Percentiles rank a stretch among this genome's conserved stretches.
Conservation (phyloP, 2,888 invertebrate species). For the Oligia strigilis region DNA sequence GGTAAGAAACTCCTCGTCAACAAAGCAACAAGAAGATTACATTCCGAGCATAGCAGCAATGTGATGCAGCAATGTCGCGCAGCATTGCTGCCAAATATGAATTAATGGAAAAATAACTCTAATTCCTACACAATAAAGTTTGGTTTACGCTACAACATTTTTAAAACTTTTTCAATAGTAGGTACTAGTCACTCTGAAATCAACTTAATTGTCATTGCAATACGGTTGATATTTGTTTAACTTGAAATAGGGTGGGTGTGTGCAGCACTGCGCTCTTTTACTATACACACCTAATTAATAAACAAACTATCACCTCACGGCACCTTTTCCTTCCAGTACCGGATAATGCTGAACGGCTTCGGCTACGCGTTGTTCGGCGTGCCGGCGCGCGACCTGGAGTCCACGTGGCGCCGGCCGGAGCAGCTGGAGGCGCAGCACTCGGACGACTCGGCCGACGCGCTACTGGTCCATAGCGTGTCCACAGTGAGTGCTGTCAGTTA, state of each 20-base stretch:
- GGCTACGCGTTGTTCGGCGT: constrained; percentile 95
- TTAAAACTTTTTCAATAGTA: too few relatives aligned
- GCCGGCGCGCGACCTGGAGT: constrained; percentile 93
- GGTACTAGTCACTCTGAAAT: too few relatives aligned
- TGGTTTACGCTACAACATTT: too few relatives aligned
- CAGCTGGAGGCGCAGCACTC: constrained; percentile 86
- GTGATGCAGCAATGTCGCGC: too few relatives aligned
- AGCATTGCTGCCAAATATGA: too few relatives aligned
- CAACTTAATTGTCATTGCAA: too few relatives aligned
- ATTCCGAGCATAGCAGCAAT: too few relatives aligned
- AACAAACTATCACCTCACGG: not conserved
- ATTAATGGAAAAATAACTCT: too few relatives aligned
- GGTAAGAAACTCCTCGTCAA: constrained; percentile 82
- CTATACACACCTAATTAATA: not conserved
- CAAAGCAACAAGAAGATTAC: not conserved
- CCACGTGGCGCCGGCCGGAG: constrained; percentile 93
- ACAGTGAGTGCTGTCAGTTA: constrained; percentile 91
- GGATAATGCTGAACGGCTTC: constrained; percentile 95
- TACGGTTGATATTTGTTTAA: too few relatives aligned
- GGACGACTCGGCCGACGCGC: constrained; percentile 88
- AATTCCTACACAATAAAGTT: too few relatives aligned
- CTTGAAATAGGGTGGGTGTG: too few relatives aligned
- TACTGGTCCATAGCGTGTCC: constrained; percentile 91
- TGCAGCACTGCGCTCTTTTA: too few relatives aligned
- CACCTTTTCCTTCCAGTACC: constrained; percentile 91